A percentile compares a stretch with the other conserved stretches of the same genome.
These are phyloP conservation scores for Pristionchus entomophagus DNA, from an alignment of 2,888 invertebrate genomes.

Conservation along the genomic window DNA sequence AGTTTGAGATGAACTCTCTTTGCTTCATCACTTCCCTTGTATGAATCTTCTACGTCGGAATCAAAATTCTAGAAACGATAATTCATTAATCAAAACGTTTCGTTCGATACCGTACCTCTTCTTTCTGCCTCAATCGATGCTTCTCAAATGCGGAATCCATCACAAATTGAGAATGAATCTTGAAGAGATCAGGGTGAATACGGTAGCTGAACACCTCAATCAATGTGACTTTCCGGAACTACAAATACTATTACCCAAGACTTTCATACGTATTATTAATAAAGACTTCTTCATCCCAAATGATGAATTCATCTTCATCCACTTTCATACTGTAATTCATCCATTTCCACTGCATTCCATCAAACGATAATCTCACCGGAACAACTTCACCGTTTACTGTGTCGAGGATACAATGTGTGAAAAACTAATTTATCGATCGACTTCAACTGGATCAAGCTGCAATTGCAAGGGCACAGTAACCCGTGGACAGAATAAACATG, in stretches of 20 bases:
- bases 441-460: background rate
- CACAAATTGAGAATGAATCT: conserved; percentile 36
- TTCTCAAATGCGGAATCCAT: conserved; percentile 46
- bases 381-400: background rate
- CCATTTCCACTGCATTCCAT: too few species aligned
- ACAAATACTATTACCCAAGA: background rate
- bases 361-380: conserved; percentile 18
- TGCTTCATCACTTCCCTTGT: conserved; percentile 26
- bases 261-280: background rate
- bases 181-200: conserved; percentile 36
- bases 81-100: background rate
- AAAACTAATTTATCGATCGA: conserved; percentile 18
- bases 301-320: conserved; percentile 7
- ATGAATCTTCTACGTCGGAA: conserved; percentile 18
- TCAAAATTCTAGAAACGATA: background rate
- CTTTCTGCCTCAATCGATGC: background rate
- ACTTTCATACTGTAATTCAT: conserved; percentile 23
- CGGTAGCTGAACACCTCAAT: background rate
- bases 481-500: conserved; percentile 13
- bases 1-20: background rate
- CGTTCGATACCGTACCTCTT: conserved; percentile 39
- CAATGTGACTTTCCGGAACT: background rate
- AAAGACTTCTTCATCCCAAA: conserved; percentile 25
- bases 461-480: conserved; percentile 36
- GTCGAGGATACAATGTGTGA: background rate